Evolutionary conservation across 2,888 invertebrate species (phyloP).

Genomic region (Epistrophella euchroma): DNA sequence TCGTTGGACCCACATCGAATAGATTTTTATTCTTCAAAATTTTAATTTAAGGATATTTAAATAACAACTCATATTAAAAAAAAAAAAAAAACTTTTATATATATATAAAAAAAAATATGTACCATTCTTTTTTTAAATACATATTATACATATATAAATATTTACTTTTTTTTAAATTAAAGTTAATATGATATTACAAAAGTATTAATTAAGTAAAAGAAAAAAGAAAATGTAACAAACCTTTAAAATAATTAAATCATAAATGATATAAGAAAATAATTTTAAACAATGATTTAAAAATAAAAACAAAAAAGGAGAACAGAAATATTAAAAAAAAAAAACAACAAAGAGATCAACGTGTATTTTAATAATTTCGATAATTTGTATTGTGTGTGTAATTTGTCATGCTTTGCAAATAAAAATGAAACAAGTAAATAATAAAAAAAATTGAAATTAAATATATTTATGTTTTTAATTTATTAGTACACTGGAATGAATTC

Average conservation of each 20-base stretch:
- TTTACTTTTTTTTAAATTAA: conserved; percentile 59
- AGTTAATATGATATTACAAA: conserved; percentile 48
- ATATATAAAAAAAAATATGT: conserved; percentile 46
- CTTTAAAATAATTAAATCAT: conserved; percentile 27
- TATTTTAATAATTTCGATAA: conserved; percentile 73
- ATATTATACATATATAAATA: conserved; percentile 23
- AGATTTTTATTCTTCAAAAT: conserved; percentile 52
- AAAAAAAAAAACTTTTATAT: conserved; percentile 54
- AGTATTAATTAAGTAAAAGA: conserved; percentile 52
- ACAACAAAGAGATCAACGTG: conserved; percentile 56
- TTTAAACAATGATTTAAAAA: conserved; percentile 19
- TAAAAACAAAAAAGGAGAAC: conserved; percentile 11
- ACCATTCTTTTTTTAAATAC: conserved; percentile 38
- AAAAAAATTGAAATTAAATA: not conserved
- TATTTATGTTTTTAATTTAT: not conserved
- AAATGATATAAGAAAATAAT: conserved; percentile 43
- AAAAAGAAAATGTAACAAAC: conserved; percentile 52
- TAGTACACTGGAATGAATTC: no score
- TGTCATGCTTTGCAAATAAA: conserved; percentile 75
- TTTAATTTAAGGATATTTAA: conserved; percentile 45
- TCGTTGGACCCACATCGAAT: conserved; percentile 14
- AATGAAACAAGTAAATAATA: conserved; percentile 51
- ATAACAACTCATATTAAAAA: conserved; percentile 51
- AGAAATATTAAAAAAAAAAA: conserved; percentile 23
- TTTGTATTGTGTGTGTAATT: conserved; percentile 71